phyloP scores from a whole-genome alignment of 2,797 vertebrate genomes.

The Oryzias sinensis region DNA sequence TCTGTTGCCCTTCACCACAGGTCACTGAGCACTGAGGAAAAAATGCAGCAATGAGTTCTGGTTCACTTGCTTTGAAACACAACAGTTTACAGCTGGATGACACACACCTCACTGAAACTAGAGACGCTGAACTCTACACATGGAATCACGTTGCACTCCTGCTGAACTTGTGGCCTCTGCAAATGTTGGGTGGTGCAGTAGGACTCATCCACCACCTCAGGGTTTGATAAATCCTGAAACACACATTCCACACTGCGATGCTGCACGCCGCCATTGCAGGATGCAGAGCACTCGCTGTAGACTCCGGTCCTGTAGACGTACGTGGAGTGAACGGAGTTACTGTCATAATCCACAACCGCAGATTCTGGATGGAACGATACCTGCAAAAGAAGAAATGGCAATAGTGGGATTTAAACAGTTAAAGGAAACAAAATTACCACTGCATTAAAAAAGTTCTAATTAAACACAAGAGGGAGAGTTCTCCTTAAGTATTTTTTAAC shows the following conservation, averaged over 20 bases:
- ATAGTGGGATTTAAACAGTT: not conserved
- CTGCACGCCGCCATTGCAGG: slow-evolving; percentile 85
- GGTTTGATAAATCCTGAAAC: slow-evolving; percentile 61
- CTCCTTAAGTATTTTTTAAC: too few relatives aligned
- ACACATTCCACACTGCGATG: slow-evolving; percentile 83
- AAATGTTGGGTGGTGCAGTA: slow-evolving; percentile 75
- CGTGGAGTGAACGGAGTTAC: slow-evolving; percentile 24
- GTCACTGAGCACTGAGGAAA: slow-evolving; percentile 86
- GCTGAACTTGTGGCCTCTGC: slow-evolving; percentile 74
- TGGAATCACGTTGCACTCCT: slow-evolving; percentile 80
- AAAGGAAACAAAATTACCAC: not conserved
- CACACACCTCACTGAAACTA: slow-evolving; percentile 71
- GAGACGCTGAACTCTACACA: slow-evolving; percentile 81
- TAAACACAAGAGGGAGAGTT: too few relatives aligned
- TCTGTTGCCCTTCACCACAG: slow-evolving; percentile 88
- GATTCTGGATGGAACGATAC: slow-evolving; percentile 80
- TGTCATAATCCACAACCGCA: slow-evolving; percentile 77
- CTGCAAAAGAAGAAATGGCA: slow-evolving; percentile 55
- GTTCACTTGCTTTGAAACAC: not conserved
- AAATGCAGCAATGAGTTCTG: not conserved
- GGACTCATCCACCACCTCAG: slow-evolving; percentile 70
- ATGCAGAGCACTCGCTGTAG: slow-evolving; percentile 82
- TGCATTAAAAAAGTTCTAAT: too few relatives aligned
- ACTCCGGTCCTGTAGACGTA: slow-evolving; percentile 78
- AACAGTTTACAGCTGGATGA: not conserved